Base-by-base conservation (phyloP, 2,888 invertebrate species). In the Phaonia tiefii region DNA sequence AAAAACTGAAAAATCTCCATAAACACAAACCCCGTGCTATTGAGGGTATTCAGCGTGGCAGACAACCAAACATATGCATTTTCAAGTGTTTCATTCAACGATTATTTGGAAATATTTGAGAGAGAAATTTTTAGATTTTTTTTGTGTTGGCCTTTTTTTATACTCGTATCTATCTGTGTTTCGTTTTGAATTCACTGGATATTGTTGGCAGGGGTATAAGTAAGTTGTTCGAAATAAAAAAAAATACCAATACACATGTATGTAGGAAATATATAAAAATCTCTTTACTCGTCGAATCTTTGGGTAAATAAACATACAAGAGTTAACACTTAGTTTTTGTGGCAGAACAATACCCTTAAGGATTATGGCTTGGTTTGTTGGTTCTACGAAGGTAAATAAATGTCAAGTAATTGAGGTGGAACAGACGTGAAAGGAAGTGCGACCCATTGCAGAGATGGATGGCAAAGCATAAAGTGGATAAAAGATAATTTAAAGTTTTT, bases 51-150 rank as follows among this genome's bases (percentile, higher is more conserved):
- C 42, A 31, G 31, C 42, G 22, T 11, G 17, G 70, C 15, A 49
- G 71, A 75, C 66, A 75, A 75, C n/a, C n/a, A n/a, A n/a, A n/a
- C 71, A 79, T 71, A 71, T 75, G 75, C 79, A 79, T 26, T 15
- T 60, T 31, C n/a, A 22, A 11, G 63, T 63, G 37, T 20, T 31
- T 20, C 31, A n/a, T 20, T 20, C 20, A 60, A 51, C 22, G 51
- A 22, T 46, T 46, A 46, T 46, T 46, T 46, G 22, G 39, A 39
- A 37, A 60, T 17, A 63, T 20, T 63, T 63, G 10, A 44, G 37
- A 17, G 44, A 79, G n/a, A 75, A 72, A 39, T 73, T 75, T 67
- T 37, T 58, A 51, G n/a, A 75, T 69, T 39, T 73, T 75, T 67
- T 37, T 58, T 20, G 46, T 44, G 31, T 42, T 65, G 13, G 54